phyloP scores from a whole-genome alignment of 2,113 vertebrate species.

The Megalops atlanticus region DNA sequence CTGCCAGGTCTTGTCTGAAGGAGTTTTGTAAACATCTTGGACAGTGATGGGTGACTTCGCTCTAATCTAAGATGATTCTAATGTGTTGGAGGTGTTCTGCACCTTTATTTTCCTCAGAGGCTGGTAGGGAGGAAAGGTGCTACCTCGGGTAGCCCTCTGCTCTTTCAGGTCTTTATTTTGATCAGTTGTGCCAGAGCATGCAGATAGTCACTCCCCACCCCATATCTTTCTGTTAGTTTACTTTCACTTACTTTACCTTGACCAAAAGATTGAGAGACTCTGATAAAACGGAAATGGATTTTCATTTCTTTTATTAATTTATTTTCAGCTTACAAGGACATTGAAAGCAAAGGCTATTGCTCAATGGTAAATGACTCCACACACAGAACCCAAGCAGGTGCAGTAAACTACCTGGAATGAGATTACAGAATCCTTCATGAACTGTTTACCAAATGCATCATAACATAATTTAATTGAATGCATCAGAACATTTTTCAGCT shows the following conservation, averaged over 20 bases:
- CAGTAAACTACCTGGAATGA: background rate
- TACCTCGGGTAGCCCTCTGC: background rate
- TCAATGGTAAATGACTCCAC: background rate
- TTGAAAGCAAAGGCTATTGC: too few relatives aligned
- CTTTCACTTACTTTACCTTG: background rate
- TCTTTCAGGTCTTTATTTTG: background rate
- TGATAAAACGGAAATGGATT: too few relatives aligned
- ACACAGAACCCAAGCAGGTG: background rate
- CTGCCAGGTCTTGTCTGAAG: slow-evolving; percentile 8
- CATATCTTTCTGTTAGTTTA: background rate
- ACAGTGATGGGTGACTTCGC: background rate
- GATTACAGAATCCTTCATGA: background rate
- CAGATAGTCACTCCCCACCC: background rate
- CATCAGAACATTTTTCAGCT: background rate
- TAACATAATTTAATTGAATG: background rate
- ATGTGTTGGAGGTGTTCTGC: background rate
- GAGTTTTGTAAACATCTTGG: slow-evolving; percentile 1
- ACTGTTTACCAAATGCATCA: background rate
- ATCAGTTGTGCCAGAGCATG: background rate
- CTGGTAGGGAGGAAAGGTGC: too few relatives aligned
- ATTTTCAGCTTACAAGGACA: too few relatives aligned
- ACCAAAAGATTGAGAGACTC: background rate
- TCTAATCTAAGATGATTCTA: slow-evolving; percentile 13
- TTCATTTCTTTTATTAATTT: background rate
- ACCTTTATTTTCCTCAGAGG: background rate